Evolutionary conservation across 2,797 vertebrate species (phyloP), one percentile per base, ranked within the genome.

Genomic region (Pteropus rufus): DNA sequence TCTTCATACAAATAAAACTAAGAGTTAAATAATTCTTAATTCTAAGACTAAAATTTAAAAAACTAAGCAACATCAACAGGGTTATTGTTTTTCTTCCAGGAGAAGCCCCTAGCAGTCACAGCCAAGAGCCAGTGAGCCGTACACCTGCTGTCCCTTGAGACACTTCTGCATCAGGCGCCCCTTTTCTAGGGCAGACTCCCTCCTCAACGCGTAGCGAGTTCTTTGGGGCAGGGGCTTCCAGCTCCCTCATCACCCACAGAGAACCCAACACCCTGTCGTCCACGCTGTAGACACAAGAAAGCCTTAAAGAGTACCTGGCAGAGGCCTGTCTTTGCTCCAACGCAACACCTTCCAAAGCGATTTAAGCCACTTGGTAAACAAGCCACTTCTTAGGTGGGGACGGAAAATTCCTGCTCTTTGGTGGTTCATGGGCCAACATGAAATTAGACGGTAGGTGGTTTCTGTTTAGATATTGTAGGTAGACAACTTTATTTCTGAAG

Each of bases 391-490:
- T 29, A 46, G 62, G 24, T 29, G 67, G 31, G 65, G 41, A 95
- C 93, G 97, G 96, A 97, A 97, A 95, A 95, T 24, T 93, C 82
- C 85, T 85, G 67, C 58, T 95, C 44, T 95, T 92, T 85, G 84
- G 84, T 81, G 89, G 93, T 58, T 96, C 77, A 69, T 69, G 67
- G 94, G 84, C 44, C 93, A 95, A 73, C 67, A 58, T 58, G 82
- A 95, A 93, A 91, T 86, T 83, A 60, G 64, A 69, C 41, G 75
- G 97, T 94, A 96, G 96, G 93, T 94, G 94, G 94, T 93, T 97
- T 96, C 97, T 95, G 95, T 96, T 83, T 88, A 92, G 95, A 75
- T 90, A 41, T 95, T 97, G 94, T 97, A 95, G 95, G 84, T 87
- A 85, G 95, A 81, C 64, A 95, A 26, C 19, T 94, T 81, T 95